Evolutionary conservation across 1,140 invertebrate genomes (phyloP), one percentile per base, ranked within the genome.

Genomic region (Zaprionus lachaisei): DNA sequence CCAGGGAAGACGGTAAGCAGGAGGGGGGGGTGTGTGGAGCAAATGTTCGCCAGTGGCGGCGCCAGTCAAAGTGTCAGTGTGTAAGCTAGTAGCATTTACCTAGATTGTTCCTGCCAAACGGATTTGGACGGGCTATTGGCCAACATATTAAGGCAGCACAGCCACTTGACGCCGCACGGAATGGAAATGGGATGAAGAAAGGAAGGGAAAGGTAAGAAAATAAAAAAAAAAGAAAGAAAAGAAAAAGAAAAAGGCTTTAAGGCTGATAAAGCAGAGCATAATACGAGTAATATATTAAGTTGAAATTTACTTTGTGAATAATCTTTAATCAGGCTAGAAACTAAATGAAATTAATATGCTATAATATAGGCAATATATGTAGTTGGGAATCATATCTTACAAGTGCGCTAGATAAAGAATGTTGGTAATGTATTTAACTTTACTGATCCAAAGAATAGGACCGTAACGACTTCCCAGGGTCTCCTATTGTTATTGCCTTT

Each of bases 61-160:
- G 70, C 70, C 78, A 86, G 83, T 86, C 83, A 86, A 86, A 83
- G 81, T 87, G 83, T 87, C 83, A 83, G 84, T 87, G 81, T 81
- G 74, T 89, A 89, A 87, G 84, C 83, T 76, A 72, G 74, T 79
- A 87, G 83, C 84, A 72, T 87, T 87, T 87, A 84, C 84, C 83
- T 79, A 76, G 81, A 89, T 87, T 87, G 82, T 61, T 51, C 7
- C 63, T 60, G 76, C 51, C 57, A 58, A 72, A 58, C 68, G 72
- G 72, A 74, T 77, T 72, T 72, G 26, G 38, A 22, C 28, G 20
- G 26, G 54, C 41, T 55, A 57, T 86, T 82, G 83, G 74, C 76
- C 69, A 76, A 73, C 83, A 86, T 82, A 82, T 79, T 76, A 79
- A 76, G 75, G 79, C 41, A 38, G 34, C 58, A 38, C 15, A 49